A percentile compares a stretch with the other conserved stretches of the same genome.
These are phyloP conservation scores for Eupithecia tripunctaria DNA, from an alignment of 2,888 invertebrate genomes.

Conservation along the genomic window DNA sequence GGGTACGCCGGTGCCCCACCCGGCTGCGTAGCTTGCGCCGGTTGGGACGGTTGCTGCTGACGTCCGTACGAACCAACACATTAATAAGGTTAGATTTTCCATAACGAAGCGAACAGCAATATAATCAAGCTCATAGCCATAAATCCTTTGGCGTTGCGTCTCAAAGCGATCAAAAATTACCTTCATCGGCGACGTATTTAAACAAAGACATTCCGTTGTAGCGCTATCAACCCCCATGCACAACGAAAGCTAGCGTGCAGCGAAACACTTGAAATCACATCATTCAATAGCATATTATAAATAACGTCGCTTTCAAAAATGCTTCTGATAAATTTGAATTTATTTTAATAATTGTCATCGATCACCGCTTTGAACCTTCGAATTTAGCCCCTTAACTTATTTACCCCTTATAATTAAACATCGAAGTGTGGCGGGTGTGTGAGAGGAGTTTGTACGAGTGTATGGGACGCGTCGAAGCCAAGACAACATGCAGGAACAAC, in stretches of 20 bases:
- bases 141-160: conserved; percentile 72
- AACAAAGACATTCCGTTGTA: conserved; percentile 78
- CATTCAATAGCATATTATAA: conserved; percentile 68
- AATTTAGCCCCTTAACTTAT: conserved; percentile 45
- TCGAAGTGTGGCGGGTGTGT: conserved; percentile 66
- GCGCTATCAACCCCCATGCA: conserved; percentile 83
- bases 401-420: conserved; percentile 46
- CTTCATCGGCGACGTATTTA: conserved; percentile 69
- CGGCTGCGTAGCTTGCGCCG: conserved; percentile 82
- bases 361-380: conserved; percentile 44
- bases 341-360: conserved; percentile 55
- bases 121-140: conserved; percentile 78
- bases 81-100: conserved; percentile 85
- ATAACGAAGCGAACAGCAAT: conserved; percentile 81
- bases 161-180: conserved; percentile 80
- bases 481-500: conserved; percentile 82
- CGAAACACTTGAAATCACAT: conserved; percentile 78
- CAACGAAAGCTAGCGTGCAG: conserved; percentile 85
- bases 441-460: conserved; percentile 59
- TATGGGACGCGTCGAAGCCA: conserved; percentile 76
- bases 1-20: conserved; percentile 81
- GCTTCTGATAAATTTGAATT: conserved; percentile 60
- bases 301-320: conserved; percentile 68
- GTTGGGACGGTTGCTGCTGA: conserved; percentile 85
- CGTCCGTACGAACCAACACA: conserved; percentile 85